A percentile compares a stretch with the other conserved stretches of the same genome.
Evolutionary conservation across 2,113 vertebrate species (phyloP).

Genomic region (Hypomesus transpacificus): DNA sequence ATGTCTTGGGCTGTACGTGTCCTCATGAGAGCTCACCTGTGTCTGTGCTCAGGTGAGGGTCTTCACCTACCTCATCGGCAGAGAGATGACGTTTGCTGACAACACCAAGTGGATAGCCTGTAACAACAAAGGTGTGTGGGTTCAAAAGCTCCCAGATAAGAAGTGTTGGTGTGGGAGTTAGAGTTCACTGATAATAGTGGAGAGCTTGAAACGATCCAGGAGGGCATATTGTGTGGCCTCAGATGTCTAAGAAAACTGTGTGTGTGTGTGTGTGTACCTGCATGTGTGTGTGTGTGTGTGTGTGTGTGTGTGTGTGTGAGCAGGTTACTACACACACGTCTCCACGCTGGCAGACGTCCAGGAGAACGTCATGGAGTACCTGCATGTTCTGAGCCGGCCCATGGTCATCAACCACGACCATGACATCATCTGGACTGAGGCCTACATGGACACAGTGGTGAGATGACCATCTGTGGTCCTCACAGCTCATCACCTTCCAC

Average conservation of each 20-base stretch:
- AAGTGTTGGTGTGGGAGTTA: not conserved
- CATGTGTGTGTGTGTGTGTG: slow-evolving; percentile 8
- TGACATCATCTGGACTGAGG: slow-evolving; percentile 96
- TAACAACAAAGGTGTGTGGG: slow-evolving; percentile 88
- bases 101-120: slow-evolving; percentile 95
- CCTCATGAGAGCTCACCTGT: not conserved
- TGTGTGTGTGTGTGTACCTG: slow-evolving; percentile 5
- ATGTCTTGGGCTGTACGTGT: slow-evolving; percentile 4
- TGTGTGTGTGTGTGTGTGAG: not conserved
- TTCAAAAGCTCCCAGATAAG: too few relatives aligned
- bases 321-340: slow-evolving; percentile 96
- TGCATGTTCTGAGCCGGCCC: slow-evolving; percentile 93
- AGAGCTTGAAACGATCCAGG: too few relatives aligned
- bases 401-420: slow-evolving; percentile 99
- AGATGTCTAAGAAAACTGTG: too few relatives aligned
- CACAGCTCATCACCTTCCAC: not conserved
- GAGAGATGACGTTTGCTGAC: slow-evolving; percentile 90
- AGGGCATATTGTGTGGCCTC: too few relatives aligned
- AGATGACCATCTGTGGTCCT: slow-evolving; percentile 35
- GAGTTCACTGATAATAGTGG: not conserved
- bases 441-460: slow-evolving; percentile 94
- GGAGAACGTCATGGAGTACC: slow-evolving; percentile 97
- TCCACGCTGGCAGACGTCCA: slow-evolving; percentile 92
- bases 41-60: slow-evolving; percentile 80
- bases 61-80: slow-evolving; percentile 95